A percentile compares a stretch with the other conserved stretches of the same genome.
These are phyloP conservation scores for Pachymerium ferrugineum DNA, from an alignment of 2,888 invertebrate genomes.

Conservation along the genomic window DNA sequence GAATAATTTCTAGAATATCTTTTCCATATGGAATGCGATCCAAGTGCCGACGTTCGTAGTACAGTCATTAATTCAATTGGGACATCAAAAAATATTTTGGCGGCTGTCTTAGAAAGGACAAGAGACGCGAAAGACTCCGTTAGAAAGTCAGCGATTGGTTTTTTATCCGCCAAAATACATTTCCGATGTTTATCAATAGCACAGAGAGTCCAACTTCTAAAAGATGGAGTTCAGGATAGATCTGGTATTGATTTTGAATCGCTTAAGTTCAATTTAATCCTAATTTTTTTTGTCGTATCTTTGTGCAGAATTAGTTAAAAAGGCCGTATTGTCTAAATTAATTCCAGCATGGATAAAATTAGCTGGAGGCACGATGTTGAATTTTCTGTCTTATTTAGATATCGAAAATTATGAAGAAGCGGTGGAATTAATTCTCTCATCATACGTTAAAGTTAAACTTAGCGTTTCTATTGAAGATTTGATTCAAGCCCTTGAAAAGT, in stretches of 20 bases:
- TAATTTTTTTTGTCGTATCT: no score
- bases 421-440: slow-evolving; percentile 53
- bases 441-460: slow-evolving; percentile 50
- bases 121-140: slow-evolving; percentile 74
- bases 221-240: slow-evolving; percentile 60
- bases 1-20: slow-evolving; percentile 53
- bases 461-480: background rate
- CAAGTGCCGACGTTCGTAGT: slow-evolving; percentile 64
- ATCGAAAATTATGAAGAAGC: slow-evolving; percentile 60
- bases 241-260: slow-evolving; percentile 54
- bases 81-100: slow-evolving; percentile 63
- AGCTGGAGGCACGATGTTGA: slow-evolving; percentile 63
- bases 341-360: slow-evolving; percentile 70
- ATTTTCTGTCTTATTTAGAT: slow-evolving; percentile 67
- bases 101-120: slow-evolving; percentile 63
- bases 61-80: slow-evolving; percentile 69
- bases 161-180: slow-evolving; percentile 54
- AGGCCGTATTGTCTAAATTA: slow-evolving; percentile 52
- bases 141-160: slow-evolving; percentile 56
- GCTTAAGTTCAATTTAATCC: no score
- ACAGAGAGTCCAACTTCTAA: slow-evolving; percentile 58
- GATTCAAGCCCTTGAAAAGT: background rate
- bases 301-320: slow-evolving; percentile 46
- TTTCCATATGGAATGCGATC: slow-evolving; percentile 67
- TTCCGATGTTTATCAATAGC: slow-evolving; percentile 58